Evolutionary conservation across 2,797 vertebrate genomes (phyloP), one percentile per base, ranked within the genome.

Genomic region (Sternarchorhynchus goeldii): DNA sequence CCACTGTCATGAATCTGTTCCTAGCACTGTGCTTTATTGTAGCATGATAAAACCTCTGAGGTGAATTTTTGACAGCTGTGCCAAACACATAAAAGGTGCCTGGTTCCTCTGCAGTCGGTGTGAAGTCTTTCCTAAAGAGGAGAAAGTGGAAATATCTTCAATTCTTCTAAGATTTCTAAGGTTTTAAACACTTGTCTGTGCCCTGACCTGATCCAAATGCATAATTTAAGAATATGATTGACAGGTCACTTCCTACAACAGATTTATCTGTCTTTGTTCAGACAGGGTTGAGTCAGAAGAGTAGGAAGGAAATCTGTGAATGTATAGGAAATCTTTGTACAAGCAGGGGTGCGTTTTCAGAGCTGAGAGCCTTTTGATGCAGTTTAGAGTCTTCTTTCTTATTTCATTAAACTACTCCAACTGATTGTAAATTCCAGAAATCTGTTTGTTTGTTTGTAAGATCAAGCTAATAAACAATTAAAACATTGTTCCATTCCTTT

Each of bases 31-130:
- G 25, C 68, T 79, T 65, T 69, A 80, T 60, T 60, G 53, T 50
- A 64, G 32, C 20, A 34, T 69, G 62, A 82, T 79, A 17, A 21
- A 67, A 53, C 45, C 32, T 50, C 6, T 36, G 6, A 75, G 45
- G 64, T 75, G 34, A 36, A 25, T 50, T 20, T 55, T 64, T 76
- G 69, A 73, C 59, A 57, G 57, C 63, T 34, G 57, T 41, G 63
- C 34, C 20, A 59, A 69, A 75, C 73, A 57, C 29, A 69, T 77
- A 68, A 80, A 60, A 63, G 32, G 34, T 36, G 12, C 60, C 25
- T 73, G 17, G 64, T 64, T 63, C 32, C 31, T 31, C 45, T 56
- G 45, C 60, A 55, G 65, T 17, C 56, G 72, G 18, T n/a, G 34
- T 53, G 60, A 10, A 70, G 29, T 12, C 32, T 79, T 75, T 53